These are phyloP conservation scores for Pyxicephalus adspersus DNA, from an alignment of 2,113 vertebrate genomes.

Conservation along the genomic window DNA sequence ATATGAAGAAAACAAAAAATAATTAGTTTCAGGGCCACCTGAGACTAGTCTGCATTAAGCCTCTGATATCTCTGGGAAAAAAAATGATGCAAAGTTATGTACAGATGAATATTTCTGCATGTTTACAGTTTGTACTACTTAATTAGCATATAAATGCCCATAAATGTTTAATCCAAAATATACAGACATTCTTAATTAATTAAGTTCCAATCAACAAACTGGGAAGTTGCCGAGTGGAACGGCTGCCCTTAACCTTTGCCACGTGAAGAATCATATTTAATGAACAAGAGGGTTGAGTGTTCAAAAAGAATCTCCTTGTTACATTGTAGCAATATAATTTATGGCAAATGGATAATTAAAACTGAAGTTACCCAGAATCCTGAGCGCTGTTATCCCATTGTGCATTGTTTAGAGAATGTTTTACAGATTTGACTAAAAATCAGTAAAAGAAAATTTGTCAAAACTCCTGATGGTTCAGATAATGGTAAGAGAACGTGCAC, in stretches of 20 bases:
- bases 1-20: constrained; percentile 54
- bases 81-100: constrained; percentile 51
- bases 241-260: constrained; percentile 32
- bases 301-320: neutral
- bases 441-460: neutral
- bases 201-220: constrained; percentile 39
- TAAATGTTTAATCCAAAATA: constrained; percentile 52
- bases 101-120: constrained; percentile 50
- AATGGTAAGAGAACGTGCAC: too few relatives aligned
- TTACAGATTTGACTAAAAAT: neutral
- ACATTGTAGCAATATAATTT: neutral
- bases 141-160: constrained; percentile 46
- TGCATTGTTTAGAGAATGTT: neutral
- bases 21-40: constrained; percentile 51
- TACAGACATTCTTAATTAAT: constrained; percentile 49
- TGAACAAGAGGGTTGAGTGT: constrained; percentile 3
- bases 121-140: constrained; percentile 53
- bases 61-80: constrained; percentile 46
- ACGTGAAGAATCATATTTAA: neutral
- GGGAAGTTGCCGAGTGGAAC: neutral
- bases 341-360: constrained; percentile 12
- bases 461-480: too few relatives aligned
- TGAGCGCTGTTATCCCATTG: neutral
- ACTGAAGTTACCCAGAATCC: constrained; percentile 6
- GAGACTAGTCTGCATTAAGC: constrained; percentile 45